Evolutionary conservation across 1,140 invertebrate species (phyloP).

Genomic region (Centruroides sculpturatus): DNA sequence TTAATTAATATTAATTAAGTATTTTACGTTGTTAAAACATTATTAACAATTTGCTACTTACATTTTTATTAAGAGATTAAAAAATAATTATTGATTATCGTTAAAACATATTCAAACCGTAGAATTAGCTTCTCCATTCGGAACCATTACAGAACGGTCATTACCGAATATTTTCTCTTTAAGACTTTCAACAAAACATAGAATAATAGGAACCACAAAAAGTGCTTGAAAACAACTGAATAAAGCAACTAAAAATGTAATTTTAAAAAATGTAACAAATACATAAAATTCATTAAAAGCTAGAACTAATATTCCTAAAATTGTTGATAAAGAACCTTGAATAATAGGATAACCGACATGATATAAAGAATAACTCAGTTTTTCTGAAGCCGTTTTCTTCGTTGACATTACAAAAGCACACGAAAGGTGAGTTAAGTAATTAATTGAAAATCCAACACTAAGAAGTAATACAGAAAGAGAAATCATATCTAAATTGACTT

Average conservation of each 20-base stretch:
- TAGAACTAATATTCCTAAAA: neutral
- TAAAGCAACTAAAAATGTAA: neutral
- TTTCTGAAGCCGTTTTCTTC: conserved; percentile 1
- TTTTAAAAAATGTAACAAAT: conserved; percentile 27
- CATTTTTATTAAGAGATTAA: no score
- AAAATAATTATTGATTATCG: no score
- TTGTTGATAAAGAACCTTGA: neutral
- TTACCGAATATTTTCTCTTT: no score
- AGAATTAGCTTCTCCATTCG: no score
- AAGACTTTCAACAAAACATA: no score
- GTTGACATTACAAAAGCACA: conserved; percentile 42
- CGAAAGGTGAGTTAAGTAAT: conserved; percentile 92
- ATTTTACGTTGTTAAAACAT: no score
- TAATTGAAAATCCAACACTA: conserved; percentile 94
- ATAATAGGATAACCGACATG: neutral
- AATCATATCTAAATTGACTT: conserved; percentile 85
- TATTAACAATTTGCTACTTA: no score
- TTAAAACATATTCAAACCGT: no score
- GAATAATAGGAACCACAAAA: no score
- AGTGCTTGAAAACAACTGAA: no score
- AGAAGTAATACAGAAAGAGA: conserved; percentile 98
- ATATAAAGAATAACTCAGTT: neutral
- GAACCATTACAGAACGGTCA: no score
- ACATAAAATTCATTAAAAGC: neutral
- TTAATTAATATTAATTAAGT: no score